phyloP scores from a whole-genome alignment of 2,888 invertebrate genomes.

The Drosophila tripunctata region DNA sequence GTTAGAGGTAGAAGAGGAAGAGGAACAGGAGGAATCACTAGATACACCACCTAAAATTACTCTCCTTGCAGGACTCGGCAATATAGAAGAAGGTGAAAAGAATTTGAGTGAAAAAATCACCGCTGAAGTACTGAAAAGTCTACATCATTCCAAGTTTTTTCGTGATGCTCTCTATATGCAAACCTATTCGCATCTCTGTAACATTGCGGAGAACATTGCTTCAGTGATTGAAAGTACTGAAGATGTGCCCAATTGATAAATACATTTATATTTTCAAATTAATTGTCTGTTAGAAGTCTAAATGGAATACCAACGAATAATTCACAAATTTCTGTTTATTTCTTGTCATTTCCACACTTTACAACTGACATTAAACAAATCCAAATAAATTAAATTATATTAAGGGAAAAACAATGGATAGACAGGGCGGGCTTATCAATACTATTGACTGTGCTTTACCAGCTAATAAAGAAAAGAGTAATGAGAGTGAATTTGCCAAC shows the following conservation, averaged over 20 bases:
- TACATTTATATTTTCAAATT: conserved; percentile 10
- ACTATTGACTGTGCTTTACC: background rate
- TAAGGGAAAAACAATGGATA: background rate
- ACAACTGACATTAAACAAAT: background rate
- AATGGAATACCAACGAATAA: background rate
- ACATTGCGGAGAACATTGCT: conserved; percentile 74
- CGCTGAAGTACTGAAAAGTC: conserved; percentile 39
- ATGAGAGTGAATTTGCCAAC: conserved; percentile 3
- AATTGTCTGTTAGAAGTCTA: background rate
- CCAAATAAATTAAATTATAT: background rate
- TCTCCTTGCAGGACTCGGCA: background rate
- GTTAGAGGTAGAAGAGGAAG: conserved; percentile 26
- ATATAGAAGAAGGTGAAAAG: background rate
- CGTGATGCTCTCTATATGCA: conserved; percentile 76
- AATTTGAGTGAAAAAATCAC: conserved; percentile 30
- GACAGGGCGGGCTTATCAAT: background rate
- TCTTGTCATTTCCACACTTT: conserved; percentile 7
- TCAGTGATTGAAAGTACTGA: conserved; percentile 79
- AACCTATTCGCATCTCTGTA: conserved; percentile 77
- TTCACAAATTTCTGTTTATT: background rate
- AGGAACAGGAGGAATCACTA: conserved; percentile 16
- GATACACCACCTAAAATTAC: background rate
- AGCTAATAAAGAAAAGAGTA: background rate
- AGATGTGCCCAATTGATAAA: conserved; percentile 37
- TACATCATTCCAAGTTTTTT: conserved; percentile 67